Evolutionary conservation across 1,140 invertebrate genomes (phyloP).

Genomic region (Tetragnatha versicolor): DNA sequence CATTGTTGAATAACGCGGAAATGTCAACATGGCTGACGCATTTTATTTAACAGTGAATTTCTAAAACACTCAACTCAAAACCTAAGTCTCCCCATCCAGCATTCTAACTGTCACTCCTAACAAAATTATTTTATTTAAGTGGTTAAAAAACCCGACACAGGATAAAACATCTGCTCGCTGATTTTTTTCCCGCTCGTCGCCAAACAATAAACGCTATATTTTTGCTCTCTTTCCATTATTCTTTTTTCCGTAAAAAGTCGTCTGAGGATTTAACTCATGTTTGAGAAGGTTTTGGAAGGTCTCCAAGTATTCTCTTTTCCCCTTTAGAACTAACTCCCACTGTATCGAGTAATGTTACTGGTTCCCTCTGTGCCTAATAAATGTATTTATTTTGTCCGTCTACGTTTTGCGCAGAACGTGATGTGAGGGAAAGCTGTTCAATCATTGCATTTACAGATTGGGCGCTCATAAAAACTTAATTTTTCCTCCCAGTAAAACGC

Average conservation of each 20-base stretch:
- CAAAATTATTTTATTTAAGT: too few species aligned
- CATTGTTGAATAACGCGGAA: too few species aligned
- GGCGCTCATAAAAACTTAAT: not conserved
- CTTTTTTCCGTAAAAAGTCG: not conserved
- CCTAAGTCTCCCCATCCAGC: too few species aligned
- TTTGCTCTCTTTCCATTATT: too few species aligned
- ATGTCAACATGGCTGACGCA: too few species aligned
- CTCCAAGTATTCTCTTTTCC: not conserved
- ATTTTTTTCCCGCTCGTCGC: not conserved
- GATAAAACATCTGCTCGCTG: constrained; percentile 11
- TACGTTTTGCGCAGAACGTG: not conserved
- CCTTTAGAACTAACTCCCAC: not conserved
- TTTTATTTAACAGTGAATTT: too few species aligned
- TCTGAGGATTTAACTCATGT: not conserved
- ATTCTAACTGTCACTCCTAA: too few species aligned
- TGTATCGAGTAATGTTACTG: constrained; percentile 3
- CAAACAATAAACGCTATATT: constrained; percentile 21
- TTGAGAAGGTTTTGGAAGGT: constrained; percentile 24
- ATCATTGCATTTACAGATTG: constrained; percentile 4
- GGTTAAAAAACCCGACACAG: too few species aligned
- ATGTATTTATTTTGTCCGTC: constrained; percentile 44
- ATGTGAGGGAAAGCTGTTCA: not conserved
- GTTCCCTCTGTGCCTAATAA: constrained; percentile 18
- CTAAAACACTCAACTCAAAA: too few species aligned
- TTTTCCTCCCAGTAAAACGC: too few species aligned